These are phyloP conservation scores for Timema cristinae DNA, from an alignment of 2,888 invertebrate genomes.

Conservation along the genomic window DNA sequence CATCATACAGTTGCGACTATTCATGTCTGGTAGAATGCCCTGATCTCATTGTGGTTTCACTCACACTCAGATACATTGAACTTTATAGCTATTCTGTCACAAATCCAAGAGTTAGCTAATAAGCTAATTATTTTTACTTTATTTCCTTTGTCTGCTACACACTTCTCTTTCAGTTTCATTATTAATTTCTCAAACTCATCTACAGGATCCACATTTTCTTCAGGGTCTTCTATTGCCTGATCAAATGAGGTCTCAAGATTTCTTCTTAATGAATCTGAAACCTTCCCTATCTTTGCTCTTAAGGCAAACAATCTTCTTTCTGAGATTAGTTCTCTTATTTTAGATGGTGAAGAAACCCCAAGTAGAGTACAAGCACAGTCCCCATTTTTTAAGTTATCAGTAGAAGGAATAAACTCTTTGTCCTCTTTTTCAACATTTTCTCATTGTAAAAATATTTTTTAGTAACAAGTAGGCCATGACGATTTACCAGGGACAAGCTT, in stretches of 20 bases:
- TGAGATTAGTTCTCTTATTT: not conserved
- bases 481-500: constrained; percentile 7
- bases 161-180: not conserved
- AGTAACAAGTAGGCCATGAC: not conserved
- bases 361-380: not conserved
- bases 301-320: not conserved
- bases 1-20: not conserved
- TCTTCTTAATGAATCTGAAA: not conserved
- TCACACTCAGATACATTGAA: constrained; percentile 1
- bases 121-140: constrained; percentile 7
- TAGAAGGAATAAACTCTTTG: not conserved
- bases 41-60: constrained; percentile 1
- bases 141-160: not conserved
- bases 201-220: not conserved
- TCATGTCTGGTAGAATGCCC: not conserved
- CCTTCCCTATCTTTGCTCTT: not conserved
- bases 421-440: not conserved
- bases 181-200: constrained; percentile 6
- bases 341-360: constrained; percentile 6
- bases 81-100: not conserved
- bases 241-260: not conserved
- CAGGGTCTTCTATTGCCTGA: not conserved
- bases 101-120: not conserved
- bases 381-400: not conserved
- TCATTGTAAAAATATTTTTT: not conserved